Evolutionary conservation across 2,113 vertebrate species (phyloP), one percentile per base, ranked within the genome.

Genomic region (Anseranas semipalmata): DNA sequence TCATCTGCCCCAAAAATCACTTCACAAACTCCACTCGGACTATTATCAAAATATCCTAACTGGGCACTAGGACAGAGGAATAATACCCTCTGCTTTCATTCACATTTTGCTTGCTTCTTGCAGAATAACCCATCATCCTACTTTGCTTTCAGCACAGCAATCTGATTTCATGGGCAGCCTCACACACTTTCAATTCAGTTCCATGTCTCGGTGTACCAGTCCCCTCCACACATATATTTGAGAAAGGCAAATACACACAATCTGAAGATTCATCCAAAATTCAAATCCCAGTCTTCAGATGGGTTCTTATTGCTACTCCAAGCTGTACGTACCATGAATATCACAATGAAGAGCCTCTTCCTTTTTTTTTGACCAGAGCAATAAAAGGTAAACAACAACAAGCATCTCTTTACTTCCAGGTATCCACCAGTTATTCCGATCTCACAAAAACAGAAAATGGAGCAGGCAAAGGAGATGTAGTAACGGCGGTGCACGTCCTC

Each of bases 1-100:
- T 97, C 93, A 95, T 94, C 91, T 96, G 65, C 21, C 83, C 65
- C 85, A 94, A 92, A 96, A 97, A 97, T 79, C 25, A 97, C 93
- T 96, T 96, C 77, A 93, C 65, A 52, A 56, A 75, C 75, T 88
- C 76, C 89, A 85, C 83, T 98, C 85, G 85, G 52, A 81, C 35
- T 73, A 59, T 87, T 91, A 95, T 76, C 63, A 96, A 93, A 97
- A 92, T 68, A 94, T 87, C 76, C 89, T 93, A 91, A 90, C 46
- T 20, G 19, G 76, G 53, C 89, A 95, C 75, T 78, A 93, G 87
- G 87, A 77, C 12, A 93, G 85, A 97, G 56, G 45, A 74, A 86
- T 81, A 96, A 96, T 50, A 82, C 80, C 86, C 84, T 94, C 89
- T 95, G 90, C 79, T 97, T 95, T 86, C 77, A 74, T 94, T 93